Evolutionary conservation across 2,888 invertebrate species (phyloP).

Genomic region (Cactoblastis cactorum): DNA sequence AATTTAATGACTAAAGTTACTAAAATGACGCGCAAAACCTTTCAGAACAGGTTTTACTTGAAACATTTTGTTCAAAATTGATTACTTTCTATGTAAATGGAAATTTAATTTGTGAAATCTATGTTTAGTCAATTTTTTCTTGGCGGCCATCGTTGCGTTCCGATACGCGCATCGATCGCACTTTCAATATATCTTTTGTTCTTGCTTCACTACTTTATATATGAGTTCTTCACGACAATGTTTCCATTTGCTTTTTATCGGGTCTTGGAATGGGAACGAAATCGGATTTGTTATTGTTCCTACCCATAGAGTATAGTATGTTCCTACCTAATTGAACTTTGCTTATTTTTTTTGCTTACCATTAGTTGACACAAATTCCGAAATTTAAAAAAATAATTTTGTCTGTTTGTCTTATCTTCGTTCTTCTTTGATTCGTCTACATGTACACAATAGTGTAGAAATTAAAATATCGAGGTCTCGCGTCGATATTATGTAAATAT

Average conservation of each 20-base stretch:
- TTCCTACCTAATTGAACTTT: too few relatives aligned
- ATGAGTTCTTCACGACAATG: slow-evolving; percentile 10
- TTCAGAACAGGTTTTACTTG: slow-evolving; percentile 38
- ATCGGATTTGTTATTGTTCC: slow-evolving; percentile 27
- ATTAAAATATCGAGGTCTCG: too few relatives aligned
- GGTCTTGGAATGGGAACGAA: neutral
- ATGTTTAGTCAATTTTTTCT: slow-evolving; percentile 22
- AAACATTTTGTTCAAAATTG: slow-evolving; percentile 32
- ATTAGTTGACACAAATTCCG: too few relatives aligned
- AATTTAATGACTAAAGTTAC: slow-evolving; percentile 20
- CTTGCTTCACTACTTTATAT: slow-evolving; percentile 16
- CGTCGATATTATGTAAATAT: too few relatives aligned
- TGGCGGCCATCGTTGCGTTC: slow-evolving; percentile 38
- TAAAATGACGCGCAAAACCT: slow-evolving; percentile 37
- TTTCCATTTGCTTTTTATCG: neutral
- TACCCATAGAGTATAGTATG: too few relatives aligned
- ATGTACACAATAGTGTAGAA: too few relatives aligned
- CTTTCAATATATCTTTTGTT: neutral
- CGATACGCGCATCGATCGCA: slow-evolving; percentile 23
- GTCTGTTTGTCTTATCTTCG: too few relatives aligned
- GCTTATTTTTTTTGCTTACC: too few relatives aligned
- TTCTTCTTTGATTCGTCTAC: too few relatives aligned
- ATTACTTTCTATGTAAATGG: slow-evolving; percentile 21
- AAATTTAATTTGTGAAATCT: slow-evolving; percentile 17
- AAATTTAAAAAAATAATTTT: too few relatives aligned